Percentiles rank a stretch among this genome's conserved stretches.
Evolutionary conservation across 2,113 vertebrate genomes (phyloP).

Genomic region (Zosterops lateralis): DNA sequence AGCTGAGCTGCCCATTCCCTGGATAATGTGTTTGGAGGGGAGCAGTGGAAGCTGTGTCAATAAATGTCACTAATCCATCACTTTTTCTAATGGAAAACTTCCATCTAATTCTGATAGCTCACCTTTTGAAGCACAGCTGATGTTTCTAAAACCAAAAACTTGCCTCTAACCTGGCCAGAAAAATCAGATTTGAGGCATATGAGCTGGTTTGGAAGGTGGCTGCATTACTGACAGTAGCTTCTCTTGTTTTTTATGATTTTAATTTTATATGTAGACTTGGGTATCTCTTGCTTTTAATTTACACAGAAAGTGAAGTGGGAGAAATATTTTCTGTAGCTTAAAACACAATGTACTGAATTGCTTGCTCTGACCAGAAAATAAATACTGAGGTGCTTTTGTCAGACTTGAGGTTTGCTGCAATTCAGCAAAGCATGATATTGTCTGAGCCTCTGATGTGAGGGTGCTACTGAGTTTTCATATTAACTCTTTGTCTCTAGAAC

Average conservation of each 20-base stretch:
- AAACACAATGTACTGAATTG: not conserved
- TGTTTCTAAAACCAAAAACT: not conserved
- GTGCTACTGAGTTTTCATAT: conserved; percentile 39
- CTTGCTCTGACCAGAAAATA: not conserved
- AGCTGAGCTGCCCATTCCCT: not conserved
- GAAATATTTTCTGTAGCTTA: not conserved
- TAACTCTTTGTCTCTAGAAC: conserved; percentile 77
- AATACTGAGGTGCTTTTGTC: not conserved
- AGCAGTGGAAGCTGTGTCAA: not conserved
- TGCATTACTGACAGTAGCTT: not conserved
- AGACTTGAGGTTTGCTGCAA: not conserved
- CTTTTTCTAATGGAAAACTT: not conserved
- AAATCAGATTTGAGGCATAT: not conserved
- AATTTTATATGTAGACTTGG: not conserved
- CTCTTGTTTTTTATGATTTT: not conserved
- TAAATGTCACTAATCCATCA: not conserved
- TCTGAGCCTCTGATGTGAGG: not conserved
- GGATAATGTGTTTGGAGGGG: not conserved
- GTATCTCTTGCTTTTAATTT: not conserved
- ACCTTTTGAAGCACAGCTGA: not conserved
- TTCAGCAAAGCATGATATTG: conserved; percentile 7
- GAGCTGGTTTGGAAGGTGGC: not conserved
- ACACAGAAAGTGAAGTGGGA: not conserved
- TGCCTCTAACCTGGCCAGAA: not conserved
- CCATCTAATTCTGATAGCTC: not conserved